Evolutionary conservation across 1,140 invertebrate species (phyloP).

Genomic region (Paralvinella palmiformis): DNA sequence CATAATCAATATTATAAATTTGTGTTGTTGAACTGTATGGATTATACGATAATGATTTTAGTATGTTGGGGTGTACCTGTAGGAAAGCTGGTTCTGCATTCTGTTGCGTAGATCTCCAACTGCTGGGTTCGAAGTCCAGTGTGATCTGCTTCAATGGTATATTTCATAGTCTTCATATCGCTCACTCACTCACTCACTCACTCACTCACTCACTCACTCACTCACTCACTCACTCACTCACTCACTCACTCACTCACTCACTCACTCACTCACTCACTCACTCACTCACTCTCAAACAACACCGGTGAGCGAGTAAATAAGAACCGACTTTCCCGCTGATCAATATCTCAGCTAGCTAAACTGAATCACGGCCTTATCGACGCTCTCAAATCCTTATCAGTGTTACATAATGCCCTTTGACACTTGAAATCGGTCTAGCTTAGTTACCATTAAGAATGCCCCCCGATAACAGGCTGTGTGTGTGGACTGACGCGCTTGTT

Average conservation of each 20-base stretch:
- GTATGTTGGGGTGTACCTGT: too few species aligned
- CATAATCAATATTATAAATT: too few species aligned
- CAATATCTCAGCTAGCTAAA: background rate
- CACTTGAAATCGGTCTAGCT: background rate
- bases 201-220: slow-evolving; percentile 3
- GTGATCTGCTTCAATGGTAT: too few species aligned
- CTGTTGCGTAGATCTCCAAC: too few species aligned
- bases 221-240: background rate
- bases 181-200: too few species aligned
- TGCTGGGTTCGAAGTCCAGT: too few species aligned
- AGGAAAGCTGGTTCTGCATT: too few species aligned
- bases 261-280: slow-evolving; percentile 14
- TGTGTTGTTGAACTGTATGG: too few species aligned
- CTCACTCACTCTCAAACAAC: slow-evolving; percentile 4
- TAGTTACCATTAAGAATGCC: background rate
- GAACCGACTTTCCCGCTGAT: background rate
- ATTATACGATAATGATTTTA: too few species aligned
- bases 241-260: slow-evolving; percentile 13
- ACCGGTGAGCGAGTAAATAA: background rate
- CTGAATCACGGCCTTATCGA: background rate
- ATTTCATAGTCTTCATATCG: too few species aligned
- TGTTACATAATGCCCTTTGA: background rate
- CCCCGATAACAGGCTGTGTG: background rate
- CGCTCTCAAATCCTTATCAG: background rate
- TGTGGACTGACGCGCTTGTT: too few species aligned